phyloP scores from a whole-genome alignment of 2,797 vertebrate species.

The Molossus molossus region DNA sequence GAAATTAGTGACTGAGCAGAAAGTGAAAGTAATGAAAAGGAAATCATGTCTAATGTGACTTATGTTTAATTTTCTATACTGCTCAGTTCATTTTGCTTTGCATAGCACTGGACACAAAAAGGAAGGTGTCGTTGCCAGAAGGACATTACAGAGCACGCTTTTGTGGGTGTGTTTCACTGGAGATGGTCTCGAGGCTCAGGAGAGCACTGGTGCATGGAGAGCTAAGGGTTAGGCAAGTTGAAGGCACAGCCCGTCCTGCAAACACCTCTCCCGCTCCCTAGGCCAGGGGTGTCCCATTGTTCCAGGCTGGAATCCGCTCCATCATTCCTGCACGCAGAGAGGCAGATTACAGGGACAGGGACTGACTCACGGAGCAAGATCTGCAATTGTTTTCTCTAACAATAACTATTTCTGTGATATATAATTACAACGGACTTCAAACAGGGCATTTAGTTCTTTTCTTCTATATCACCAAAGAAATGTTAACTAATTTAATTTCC shows the following conservation, averaged over 20 bases:
- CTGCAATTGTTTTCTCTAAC: background rate
- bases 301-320: background rate
- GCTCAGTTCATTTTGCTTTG: background rate
- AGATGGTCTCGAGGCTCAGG: background rate
- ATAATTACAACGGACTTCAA: background rate
- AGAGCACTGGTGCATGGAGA: background rate
- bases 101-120: background rate
- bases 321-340: background rate
- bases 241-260: background rate
- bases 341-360: background rate
- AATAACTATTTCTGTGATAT: background rate
- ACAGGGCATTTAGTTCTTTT: background rate
- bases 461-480: background rate
- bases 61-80: background rate
- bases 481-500: background rate
- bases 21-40: constrained; percentile 50
- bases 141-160: background rate
- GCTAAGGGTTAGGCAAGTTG: background rate
- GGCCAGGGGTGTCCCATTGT: too few species aligned
- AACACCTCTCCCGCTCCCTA: too few species aligned
- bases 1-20: constrained; percentile 64
- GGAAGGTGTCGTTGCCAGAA: background rate
- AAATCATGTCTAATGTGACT: background rate
- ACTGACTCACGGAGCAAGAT: background rate
- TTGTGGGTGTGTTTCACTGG: background rate